Base-by-base conservation (phyloP, 2,797 vertebrate species). In the Girardinus metallicus region DNA sequence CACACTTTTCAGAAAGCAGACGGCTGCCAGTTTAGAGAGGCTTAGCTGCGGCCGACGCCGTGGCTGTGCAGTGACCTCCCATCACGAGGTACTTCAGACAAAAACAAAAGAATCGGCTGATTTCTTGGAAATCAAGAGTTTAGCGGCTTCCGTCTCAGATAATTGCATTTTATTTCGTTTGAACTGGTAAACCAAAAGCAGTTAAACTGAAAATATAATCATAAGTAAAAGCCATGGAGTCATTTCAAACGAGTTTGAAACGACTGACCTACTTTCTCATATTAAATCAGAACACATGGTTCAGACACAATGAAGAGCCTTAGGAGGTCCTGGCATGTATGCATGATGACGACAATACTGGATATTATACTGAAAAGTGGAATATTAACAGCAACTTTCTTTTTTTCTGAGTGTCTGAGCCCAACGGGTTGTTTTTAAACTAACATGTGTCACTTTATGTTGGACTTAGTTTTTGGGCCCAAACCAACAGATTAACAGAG, bases 11-110 rank as follows among this genome's bases (percentile, higher is more conserved):
- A 51, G 21, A 51, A 51, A 51, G 49, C 49, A 51, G 49, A 51
- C 8, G 23, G 23, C 4, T 53, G 51, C 51, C 51, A 3, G 66
- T 66, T n/a, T 5, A 29, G 55, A 57, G 23, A 34, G 62, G 62
- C 64, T 47, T 75, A 66, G 75, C 41, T 43, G 41, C 10, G 80
- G 53, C 29, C 21, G 1, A 10, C 84, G 43, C 72, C 79, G 29
- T 47, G 62, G 43, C 57, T 29, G 26, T 82, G 41, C 34, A 31
- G 43, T 49, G 47, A 73, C 49, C 73, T 49, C 18, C 64, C 51
- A 39, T 47, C 41, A 82, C 36, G 34, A 23, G 72, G 18, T 44
- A 78, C 57, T 81, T 36, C 13, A 31, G 70, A 43, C 34, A n/a
- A 60, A 66, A 34, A 9, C 64, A 18, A 64, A 46, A 16, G 46